Evolutionary conservation across 2,888 invertebrate genomes (phyloP).

Genomic region (Archips xylosteana): DNA sequence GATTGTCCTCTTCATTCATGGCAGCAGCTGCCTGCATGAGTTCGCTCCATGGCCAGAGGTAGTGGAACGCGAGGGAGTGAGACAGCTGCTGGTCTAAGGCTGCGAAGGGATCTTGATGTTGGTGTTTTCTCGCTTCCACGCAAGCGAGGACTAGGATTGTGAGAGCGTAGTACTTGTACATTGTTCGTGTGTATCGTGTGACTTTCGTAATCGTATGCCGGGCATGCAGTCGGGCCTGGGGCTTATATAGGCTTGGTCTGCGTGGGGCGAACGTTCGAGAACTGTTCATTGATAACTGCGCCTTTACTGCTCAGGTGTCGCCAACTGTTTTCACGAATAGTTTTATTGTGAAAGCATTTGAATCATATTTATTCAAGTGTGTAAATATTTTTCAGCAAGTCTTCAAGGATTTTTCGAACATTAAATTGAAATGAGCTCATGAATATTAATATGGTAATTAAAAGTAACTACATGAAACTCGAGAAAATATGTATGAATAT

Average conservation of each 20-base stretch:
- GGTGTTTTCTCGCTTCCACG: constrained; percentile 57
- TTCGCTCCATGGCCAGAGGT: constrained; percentile 79
- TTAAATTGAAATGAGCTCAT: background rate
- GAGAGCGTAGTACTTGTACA: constrained; percentile 66
- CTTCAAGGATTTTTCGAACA: background rate
- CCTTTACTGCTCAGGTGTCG: constrained; percentile 66
- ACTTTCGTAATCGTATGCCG: constrained; percentile 60
- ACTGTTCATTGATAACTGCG: constrained; percentile 70
- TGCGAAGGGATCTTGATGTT: constrained; percentile 67
- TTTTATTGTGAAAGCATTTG: constrained; percentile 25
- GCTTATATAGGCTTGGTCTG: constrained; percentile 75
- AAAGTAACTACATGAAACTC: background rate
- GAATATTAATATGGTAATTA: background rate
- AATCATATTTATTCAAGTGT: constrained; percentile 28
- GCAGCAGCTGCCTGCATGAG: constrained; percentile 70
- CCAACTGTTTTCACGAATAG: constrained; percentile 59
- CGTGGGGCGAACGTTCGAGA: constrained; percentile 72
- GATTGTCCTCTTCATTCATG: constrained; percentile 62
- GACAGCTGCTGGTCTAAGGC: constrained; percentile 71
- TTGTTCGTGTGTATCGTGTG: constrained; percentile 44
- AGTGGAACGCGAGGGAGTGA: constrained; percentile 70
- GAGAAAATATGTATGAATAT: background rate
- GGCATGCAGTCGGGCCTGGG: constrained; percentile 50
- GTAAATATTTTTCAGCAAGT: background rate
- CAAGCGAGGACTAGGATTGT: constrained; percentile 61